These are phyloP conservation scores for Vanessa tameamea DNA, from an alignment of 1,140 invertebrate species.

Conservation along the genomic window DNA sequence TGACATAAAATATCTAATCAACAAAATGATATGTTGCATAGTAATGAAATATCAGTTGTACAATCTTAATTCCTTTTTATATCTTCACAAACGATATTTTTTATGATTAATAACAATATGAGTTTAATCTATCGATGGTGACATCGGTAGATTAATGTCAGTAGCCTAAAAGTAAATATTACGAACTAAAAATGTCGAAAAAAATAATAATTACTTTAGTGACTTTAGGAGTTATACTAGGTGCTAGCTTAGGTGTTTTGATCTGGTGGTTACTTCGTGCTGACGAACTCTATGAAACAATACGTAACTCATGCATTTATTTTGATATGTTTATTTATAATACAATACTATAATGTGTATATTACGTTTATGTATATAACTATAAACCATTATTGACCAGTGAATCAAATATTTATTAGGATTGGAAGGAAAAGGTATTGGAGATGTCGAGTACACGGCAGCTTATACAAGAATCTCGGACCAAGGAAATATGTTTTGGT, in stretches of 20 bases:
- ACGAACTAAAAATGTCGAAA: conserved; percentile 15
- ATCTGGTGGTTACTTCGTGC: conserved; percentile 60
- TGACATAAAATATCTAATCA: no score
- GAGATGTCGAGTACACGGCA: conserved; percentile 46
- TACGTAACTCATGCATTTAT: conserved; percentile 43
- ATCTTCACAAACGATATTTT: no score
- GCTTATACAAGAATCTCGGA: conserved; percentile 53
- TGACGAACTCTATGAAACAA: conserved; percentile 43
- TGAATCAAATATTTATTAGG: conserved; percentile 31
- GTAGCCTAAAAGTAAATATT: background rate
- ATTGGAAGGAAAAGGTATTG: conserved; percentile 50
- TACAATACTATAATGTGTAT: no score
- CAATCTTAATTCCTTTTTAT: no score
- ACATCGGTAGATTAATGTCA: background rate
- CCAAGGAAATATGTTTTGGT: conserved; percentile 69
- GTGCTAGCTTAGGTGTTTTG: conserved; percentile 51
- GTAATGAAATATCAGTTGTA: no score
- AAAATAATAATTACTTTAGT: conserved; percentile 41
- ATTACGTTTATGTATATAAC: no score
- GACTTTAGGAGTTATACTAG: conserved; percentile 36
- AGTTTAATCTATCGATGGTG: background rate
- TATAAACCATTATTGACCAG: background rate
- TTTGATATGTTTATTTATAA: no score
- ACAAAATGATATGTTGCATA: no score
- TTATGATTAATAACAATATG: no score